phyloP scores from a whole-genome alignment of 2,888 invertebrate species.

The Agrotis clavis region DNA sequence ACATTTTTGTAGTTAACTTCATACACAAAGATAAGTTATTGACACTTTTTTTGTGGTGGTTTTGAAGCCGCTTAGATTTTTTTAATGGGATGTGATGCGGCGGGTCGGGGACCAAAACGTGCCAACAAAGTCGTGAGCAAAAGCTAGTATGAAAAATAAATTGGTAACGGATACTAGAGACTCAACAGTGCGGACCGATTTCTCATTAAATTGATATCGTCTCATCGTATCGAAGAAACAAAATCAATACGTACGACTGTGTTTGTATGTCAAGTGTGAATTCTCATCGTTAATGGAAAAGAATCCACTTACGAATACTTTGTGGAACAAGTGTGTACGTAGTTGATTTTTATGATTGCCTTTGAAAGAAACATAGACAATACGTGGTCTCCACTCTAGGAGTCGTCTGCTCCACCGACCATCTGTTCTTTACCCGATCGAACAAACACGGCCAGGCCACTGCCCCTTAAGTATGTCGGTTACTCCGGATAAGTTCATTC shows the following conservation, averaged over 20 bases:
- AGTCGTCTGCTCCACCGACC: too few species aligned
- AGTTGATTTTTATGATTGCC: not conserved
- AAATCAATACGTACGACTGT: slow-evolving; percentile 18
- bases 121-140: not conserved
- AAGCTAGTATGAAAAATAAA: not conserved
- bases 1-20: too few species aligned
- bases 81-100: too few species aligned
- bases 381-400: too few species aligned
- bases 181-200: slow-evolving; percentile 9
- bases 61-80: too few species aligned
- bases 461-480: too few species aligned
- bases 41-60: too few species aligned
- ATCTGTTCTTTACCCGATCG: too few species aligned
- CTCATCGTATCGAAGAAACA: slow-evolving; percentile 13
- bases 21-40: too few species aligned
- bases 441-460: too few species aligned
- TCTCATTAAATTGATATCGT: slow-evolving; percentile 19
- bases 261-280: slow-evolving; percentile 53
- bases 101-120: too few species aligned
- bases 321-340: not conserved
- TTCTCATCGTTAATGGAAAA: slow-evolving; percentile 30
- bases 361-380: not conserved
- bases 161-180: not conserved
- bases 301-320: slow-evolving; percentile 39
- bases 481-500: too few species aligned